Evolutionary conservation across 2,113 vertebrate species (phyloP), one percentile per base, ranked within the genome.

Genomic region (Candoia aspera): DNA sequence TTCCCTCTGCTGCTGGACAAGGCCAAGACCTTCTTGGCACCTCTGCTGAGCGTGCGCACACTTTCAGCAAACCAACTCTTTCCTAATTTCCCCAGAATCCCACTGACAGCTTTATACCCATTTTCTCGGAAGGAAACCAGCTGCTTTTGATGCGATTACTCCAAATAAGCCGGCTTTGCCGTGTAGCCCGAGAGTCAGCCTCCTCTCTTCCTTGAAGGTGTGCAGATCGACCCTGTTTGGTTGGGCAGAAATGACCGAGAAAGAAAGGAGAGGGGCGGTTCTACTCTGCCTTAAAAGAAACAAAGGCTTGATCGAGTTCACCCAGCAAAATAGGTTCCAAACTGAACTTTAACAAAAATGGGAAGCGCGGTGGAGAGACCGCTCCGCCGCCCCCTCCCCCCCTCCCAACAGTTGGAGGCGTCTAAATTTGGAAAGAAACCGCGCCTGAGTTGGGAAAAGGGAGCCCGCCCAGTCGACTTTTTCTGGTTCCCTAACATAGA

Each of bases 241-340:
- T 59, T 64, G 83, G 88, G 84, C 86, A 58, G 54, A 92, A 90
- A 91, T 89, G 9, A 6, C 11, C 59, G 23, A 62, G 92, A 84
- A 92, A 93, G 93, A 85, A 90, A 92, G 37, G 87, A 60, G 87
- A 94, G 90, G 96, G 97, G 95, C 2, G 96, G 94, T 93, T 59
- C 91, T 88, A 23, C 88, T 94, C 94, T 49, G 26, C 24, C 8
- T 79, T 57, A 24, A 42, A 26, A 83, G 33, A 58, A 29, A 88
- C 68, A 83, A 58, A 58, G 37, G 68, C 96, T 96, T 42, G 57
- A 46, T 88, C 86, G 10, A 21, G 15, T 60, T 88, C 21, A 79
- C 9, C 57, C 57, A 94, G 92, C 90, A 64, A 84, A 93, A 93
- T 91, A 90, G 95, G 90, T 95, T 97, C 96, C 94, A 89, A 95